Base-by-base conservation (phyloP, 2,113 vertebrate genomes). In the Sebastes schlegelii region DNA sequence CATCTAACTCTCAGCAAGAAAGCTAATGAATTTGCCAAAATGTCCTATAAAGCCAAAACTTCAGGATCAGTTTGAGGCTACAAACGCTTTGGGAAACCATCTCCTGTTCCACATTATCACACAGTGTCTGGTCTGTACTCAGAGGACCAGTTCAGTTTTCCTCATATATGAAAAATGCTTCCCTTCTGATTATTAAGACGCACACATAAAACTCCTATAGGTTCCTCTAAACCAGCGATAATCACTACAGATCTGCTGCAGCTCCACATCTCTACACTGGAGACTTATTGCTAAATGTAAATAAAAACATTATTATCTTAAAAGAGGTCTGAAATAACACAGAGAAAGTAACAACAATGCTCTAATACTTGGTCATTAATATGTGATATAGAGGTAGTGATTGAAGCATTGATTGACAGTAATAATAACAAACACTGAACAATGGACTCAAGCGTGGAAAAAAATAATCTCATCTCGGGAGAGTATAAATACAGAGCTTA, bases 301-400 rank as follows among this genome's bases (percentile, higher is more conserved):
- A 84, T 54, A 60, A 65, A 76, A 81, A 71, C 23, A 58, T 74
- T 6, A 66, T 83, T 60, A 75, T 74, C 62, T 64, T 61, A 69
- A 63, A 68, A 46, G 74, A 86, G 78, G 75, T 75, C 80, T 73
- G 70, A 88, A 84, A 89, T 79, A 87, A 84, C 61, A 84, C 83
- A 83, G 46, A 74, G 69, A 84, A 85, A 85, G 72, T 86, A 90
- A 88, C 71, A 89, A 90, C 55, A 88, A 88, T 78, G 80, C 75
- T 88, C 80, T 89, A 89, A 91, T 89, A 90, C 88, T 87, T 89
- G 85, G 87, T 89, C 85, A 91, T 92, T 91, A 92, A 81, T 79
- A 84, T 86, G 57, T 65, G 72, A 90, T 83, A 89, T 71, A 94
- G 93, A 94, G 93, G 93, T 94, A 94, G 93, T 93, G 92, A 94